Evolutionary conservation across 23 tunicate genomes (phyloP).

Genomic region (Oikopleura vanhoeffeni): DNA sequence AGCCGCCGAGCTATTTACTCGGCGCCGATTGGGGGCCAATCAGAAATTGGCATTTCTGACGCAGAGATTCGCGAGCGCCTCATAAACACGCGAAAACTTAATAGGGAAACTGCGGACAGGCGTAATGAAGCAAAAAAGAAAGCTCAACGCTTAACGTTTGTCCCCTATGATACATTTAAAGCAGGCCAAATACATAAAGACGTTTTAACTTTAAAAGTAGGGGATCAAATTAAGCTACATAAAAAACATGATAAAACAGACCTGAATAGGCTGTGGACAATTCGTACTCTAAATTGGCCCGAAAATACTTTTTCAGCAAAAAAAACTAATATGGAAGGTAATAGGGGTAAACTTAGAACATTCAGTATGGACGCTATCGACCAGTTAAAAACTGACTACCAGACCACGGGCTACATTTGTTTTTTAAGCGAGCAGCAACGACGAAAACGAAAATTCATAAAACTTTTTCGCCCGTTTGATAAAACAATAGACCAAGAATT

Average conservation of each 20-base stretch:
- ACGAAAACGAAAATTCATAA: too few species aligned
- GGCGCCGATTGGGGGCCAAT: neutral
- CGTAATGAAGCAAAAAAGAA: neutral
- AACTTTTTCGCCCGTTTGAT: too few species aligned
- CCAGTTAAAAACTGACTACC: too few species aligned
- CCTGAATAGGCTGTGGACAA: neutral
- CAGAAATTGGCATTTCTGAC: neutral
- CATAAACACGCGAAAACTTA: too few species aligned
- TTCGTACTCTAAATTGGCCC: neutral
- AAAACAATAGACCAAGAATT: too few species aligned
- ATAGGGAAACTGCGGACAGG: neutral
- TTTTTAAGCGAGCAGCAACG: too few species aligned
- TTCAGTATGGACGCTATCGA: too few species aligned
- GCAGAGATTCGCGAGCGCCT: too few species aligned
- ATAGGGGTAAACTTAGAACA: too few species aligned
- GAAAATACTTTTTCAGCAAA: neutral
- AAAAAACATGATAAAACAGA: neutral
- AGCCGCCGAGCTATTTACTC: neutral
- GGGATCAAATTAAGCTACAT: neutral
- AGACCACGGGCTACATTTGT: too few species aligned
- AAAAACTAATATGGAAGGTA: neutral
- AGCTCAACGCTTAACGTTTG: neutral
- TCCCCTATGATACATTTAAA: neutral
- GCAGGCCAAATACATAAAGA: neutral
- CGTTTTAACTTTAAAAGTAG: neutral